Evolutionary conservation across 1,140 invertebrate genomes (phyloP).

Genomic region (Drosophila truncata): DNA sequence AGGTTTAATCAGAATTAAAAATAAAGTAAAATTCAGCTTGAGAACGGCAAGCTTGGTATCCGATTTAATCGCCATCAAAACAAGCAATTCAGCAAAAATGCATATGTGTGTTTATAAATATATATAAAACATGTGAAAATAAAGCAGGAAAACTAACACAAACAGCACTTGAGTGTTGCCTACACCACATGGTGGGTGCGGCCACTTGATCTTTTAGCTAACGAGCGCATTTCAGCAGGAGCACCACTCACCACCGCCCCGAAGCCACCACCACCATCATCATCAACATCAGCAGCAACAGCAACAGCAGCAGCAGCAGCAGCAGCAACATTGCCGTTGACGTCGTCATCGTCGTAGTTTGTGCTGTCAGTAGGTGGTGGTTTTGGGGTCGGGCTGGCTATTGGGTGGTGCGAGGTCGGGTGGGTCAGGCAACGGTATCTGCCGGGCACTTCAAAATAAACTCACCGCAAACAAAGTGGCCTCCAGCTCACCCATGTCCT

Average conservation of each 20-base stretch:
- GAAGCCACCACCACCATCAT: slow-evolving; percentile 25
- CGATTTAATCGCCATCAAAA: slow-evolving; percentile 66
- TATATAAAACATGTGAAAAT: slow-evolving; percentile 17
- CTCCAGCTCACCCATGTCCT: slow-evolving; percentile 58
- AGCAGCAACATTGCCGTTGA: not conserved
- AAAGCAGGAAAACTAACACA: slow-evolving; percentile 77
- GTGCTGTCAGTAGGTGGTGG: slow-evolving; percentile 54
- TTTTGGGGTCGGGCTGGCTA: slow-evolving; percentile 9
- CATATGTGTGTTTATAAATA: not conserved
- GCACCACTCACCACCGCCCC: slow-evolving; percentile 29
- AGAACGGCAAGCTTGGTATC: slow-evolving; percentile 6
- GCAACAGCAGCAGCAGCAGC: not conserved
- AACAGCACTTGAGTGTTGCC: slow-evolving; percentile 78
- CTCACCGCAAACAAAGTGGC: slow-evolving; percentile 84
- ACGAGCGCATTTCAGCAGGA: slow-evolving; percentile 79
- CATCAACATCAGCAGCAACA: not conserved
- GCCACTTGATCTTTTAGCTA: slow-evolving; percentile 83
- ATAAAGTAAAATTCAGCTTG: slow-evolving; percentile 13
- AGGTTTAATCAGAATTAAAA: slow-evolving; percentile 13
- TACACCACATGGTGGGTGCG: slow-evolving; percentile 52
- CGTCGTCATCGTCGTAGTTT: slow-evolving; percentile 23
- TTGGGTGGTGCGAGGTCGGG: slow-evolving; percentile 15
- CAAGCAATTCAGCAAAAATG: slow-evolving; percentile 71
- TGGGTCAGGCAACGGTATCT: slow-evolving; percentile 72
- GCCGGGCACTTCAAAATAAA: slow-evolving; percentile 81